Evolutionary conservation across 2,113 vertebrate species (phyloP), one percentile per base, ranked within the genome.

Genomic region (Nycticorax nycticorax): DNA sequence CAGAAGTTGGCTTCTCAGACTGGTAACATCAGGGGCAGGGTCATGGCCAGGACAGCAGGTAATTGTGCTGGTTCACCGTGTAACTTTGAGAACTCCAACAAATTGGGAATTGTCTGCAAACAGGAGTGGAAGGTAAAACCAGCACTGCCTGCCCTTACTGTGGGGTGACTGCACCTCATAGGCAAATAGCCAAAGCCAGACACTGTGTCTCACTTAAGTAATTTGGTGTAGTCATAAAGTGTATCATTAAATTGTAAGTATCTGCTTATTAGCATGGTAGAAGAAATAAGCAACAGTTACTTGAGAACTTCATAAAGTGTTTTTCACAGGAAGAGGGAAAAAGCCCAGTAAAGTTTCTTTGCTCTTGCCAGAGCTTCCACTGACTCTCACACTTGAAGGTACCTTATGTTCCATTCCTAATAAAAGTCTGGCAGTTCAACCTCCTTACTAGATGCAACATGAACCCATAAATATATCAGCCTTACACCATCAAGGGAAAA

Each of bases 161-260:
- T 5, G 37, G 32, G 55, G 52, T 63, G 64, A 35, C 55, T 94
- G 93, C 43, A 68, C 62, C 84, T 89, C 2, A 1, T 14, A 82
- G 96, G 89, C 94, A 88, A 66, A 73, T 14, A 56, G 81, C 94
- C 89, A 95, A 92, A 78, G 66, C 77, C 80, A 80, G 85, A 12
- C 77, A 18, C 53, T 4, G n/a, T 10, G 66, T 67, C 60, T 85
- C 77, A 56, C 53, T 68, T 20, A 8, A 79, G 62, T 62, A 32
- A 71, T 92, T 93, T 86, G 57, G 15, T 74, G 91, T 52, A 77
- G 37, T 63, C 83, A 80, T 62, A 52, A 83, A 78, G 14, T 3
- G 19, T 21, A 30, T 78, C 77, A 75, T 85, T 85, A 82, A 78
- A 91, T 60, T 39, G 3, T 87, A 76, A 84, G 30, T 48, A 81